phyloP scores from a whole-genome alignment of 2,797 vertebrate genomes.

The Saxicola maurus region DNA sequence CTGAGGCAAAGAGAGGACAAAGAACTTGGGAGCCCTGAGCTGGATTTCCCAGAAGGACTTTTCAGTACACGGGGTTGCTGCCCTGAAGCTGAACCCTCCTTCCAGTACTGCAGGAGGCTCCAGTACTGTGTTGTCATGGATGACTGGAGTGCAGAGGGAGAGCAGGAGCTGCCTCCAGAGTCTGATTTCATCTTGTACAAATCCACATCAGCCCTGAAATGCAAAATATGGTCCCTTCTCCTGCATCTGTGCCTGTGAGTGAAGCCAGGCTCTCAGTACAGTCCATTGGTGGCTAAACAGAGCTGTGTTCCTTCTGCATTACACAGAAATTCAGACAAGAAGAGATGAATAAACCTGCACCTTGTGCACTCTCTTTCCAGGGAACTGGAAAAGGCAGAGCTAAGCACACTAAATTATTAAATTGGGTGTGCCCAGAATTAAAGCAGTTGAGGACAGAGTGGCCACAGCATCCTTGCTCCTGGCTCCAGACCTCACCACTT shows the following conservation, averaged over 20 bases:
- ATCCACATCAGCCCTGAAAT: neutral
- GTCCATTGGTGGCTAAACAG: neutral
- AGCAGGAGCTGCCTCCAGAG: neutral
- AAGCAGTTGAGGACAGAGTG: neutral
- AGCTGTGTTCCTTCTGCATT: neutral
- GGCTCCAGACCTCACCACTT: neutral
- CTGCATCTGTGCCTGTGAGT: neutral
- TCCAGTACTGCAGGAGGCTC: neutral
- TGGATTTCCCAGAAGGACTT: neutral
- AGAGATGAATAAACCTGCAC: neutral
- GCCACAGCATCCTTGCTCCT: neutral
- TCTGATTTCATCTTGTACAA: neutral
- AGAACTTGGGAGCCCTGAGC: neutral
- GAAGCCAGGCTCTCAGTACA: neutral
- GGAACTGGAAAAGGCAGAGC: neutral
- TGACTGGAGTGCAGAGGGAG: neutral
- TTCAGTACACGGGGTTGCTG: neutral
- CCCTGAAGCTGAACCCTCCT: neutral
- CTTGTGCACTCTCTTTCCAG: neutral
- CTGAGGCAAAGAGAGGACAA: neutral
- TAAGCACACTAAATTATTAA: neutral
- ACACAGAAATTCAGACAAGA: neutral
- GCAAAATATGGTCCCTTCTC: neutral
- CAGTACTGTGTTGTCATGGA: neutral
- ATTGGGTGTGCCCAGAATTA: neutral